A percentile compares a stretch with the other conserved stretches of the same genome.
These are phyloP conservation scores for Trachelus troglodyta DNA, from an alignment of 2,888 invertebrate species.

Conservation along the genomic window DNA sequence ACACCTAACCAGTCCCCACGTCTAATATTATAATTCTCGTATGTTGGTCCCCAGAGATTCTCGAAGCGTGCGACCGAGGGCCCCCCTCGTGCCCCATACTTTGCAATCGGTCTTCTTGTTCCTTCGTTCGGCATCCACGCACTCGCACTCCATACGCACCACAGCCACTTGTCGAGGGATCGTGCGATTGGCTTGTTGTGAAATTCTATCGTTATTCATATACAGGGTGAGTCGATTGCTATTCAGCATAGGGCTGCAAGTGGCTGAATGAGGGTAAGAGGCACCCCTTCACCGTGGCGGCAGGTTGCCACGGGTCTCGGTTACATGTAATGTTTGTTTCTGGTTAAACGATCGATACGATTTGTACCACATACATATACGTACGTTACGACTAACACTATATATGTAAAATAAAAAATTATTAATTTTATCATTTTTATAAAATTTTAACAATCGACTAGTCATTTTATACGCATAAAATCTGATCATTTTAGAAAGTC, in stretches of 20 bases:
- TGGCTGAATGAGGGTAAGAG: constrained; percentile 22
- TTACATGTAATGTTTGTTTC: constrained; percentile 35
- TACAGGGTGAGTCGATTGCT: constrained; percentile 22
- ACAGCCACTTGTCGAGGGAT: constrained; percentile 39
- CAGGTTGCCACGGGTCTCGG: constrained; percentile 51
- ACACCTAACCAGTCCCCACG: constrained; percentile 43
- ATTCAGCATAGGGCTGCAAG: constrained; percentile 27
- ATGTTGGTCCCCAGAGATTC: constrained; percentile 30
- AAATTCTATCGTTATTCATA: constrained; percentile 43
- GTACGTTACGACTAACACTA: neutral
- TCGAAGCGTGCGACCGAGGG: constrained; percentile 26
- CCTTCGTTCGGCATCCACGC: constrained; percentile 11
- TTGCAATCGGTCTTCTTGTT: constrained; percentile 31
- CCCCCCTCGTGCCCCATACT: constrained; percentile 10
- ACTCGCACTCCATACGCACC: constrained; percentile 22
- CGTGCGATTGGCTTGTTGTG: constrained; percentile 55
- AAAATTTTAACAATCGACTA: neutral
- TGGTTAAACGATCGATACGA: neutral
- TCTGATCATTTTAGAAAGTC: neutral
- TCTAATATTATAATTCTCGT: constrained; percentile 41
- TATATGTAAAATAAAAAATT: neutral
- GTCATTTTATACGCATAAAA: neutral
- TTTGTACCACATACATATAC: neutral
- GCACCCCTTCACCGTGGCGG: constrained; percentile 21
- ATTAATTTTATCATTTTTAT: neutral